Percentiles rank a stretch among this genome's conserved stretches.
These are phyloP conservation scores for Todus mexicanus DNA, from an alignment of 2,797 vertebrate genomes.

Conservation along the genomic window DNA sequence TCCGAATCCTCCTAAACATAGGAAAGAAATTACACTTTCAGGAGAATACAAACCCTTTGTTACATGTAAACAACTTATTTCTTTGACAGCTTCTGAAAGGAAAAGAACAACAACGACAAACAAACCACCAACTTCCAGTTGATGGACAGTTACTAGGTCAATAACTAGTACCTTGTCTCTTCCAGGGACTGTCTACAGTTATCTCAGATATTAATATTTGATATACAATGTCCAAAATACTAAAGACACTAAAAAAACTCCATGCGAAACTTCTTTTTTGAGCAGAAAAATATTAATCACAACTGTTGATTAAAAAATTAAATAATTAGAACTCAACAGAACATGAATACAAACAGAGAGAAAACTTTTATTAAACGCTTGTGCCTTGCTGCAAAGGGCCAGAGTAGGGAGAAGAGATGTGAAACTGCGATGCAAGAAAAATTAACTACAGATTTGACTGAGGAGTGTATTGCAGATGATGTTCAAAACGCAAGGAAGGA, in stretches of 20 bases:
- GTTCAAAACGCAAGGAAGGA: not conserved
- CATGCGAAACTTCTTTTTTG: not conserved
- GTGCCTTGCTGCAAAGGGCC: not conserved
- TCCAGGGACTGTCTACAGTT: not conserved
- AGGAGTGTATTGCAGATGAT: not conserved
- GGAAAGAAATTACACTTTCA: not conserved
- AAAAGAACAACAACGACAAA: too few relatives aligned
- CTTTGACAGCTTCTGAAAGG: not conserved
- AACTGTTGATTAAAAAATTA: not conserved
- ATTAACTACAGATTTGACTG: not conserved
- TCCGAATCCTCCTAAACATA: constrained; percentile 84
- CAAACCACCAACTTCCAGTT: too few relatives aligned
- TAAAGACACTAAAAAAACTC: not conserved
- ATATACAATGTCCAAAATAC: not conserved
- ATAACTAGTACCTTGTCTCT: not conserved
- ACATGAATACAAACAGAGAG: not conserved
- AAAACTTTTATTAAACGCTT: not conserved
- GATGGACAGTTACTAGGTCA: not conserved
- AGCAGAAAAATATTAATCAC: not conserved
- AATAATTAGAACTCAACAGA: not conserved
- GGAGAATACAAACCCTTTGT: not conserved
- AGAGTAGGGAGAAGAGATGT: not conserved
- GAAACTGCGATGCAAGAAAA: not conserved
- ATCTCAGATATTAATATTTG: not conserved
- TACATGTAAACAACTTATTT: not conserved